These are phyloP conservation scores for Cossypha polioptera DNA, from an alignment of 2,797 vertebrate genomes.

Conservation along the genomic window DNA sequence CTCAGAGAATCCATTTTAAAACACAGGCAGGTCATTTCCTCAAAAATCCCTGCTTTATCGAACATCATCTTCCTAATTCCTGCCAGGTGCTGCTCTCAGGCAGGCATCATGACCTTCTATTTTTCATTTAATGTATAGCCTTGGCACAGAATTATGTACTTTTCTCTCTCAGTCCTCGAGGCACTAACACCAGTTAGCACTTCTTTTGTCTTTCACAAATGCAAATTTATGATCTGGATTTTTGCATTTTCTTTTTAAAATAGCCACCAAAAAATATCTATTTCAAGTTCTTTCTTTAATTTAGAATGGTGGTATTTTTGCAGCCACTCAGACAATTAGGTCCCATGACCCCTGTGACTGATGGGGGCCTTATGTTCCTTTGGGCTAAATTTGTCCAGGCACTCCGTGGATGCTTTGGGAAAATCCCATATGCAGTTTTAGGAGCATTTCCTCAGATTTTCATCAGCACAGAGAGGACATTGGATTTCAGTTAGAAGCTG, in stretches of 20 bases:
- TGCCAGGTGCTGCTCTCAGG: not conserved
- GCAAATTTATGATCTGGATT: not conserved
- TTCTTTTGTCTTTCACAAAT: not conserved
- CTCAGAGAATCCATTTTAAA: not conserved
- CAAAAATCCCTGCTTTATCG: not conserved
- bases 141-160: not conserved
- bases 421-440: not conserved
- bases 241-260: not conserved
- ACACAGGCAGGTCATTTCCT: not conserved
- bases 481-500: not conserved
- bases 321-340: not conserved
- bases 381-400: not conserved
- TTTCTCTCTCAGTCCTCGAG: not conserved
- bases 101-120: not conserved
- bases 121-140: not conserved
- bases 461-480: not conserved
- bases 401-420: not conserved
- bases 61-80: not conserved
- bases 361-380: not conserved
- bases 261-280: not conserved
- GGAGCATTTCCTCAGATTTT: not conserved
- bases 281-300: not conserved
- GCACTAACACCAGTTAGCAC: not conserved
- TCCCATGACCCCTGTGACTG: not conserved
- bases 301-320: not conserved